Evolutionary conservation across 2,888 invertebrate genomes (phyloP).

Genomic region (Drosophila subsilvestris): DNA sequence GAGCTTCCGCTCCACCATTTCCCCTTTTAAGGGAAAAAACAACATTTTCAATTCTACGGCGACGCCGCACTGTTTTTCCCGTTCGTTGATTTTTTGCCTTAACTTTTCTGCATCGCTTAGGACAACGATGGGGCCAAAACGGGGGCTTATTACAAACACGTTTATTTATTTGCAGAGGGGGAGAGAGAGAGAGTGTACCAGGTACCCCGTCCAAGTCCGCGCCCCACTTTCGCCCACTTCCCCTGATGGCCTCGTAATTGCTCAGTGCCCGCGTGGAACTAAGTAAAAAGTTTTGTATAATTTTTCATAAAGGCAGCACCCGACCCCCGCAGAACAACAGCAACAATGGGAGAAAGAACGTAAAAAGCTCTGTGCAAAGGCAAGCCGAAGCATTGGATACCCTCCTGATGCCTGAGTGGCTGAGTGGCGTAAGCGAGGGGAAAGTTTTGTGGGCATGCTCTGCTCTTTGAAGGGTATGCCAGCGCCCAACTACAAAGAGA

Average conservation of each 20-base stretch:
- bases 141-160: conserved; percentile 55
- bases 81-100: conserved; percentile 7
- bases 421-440: background rate
- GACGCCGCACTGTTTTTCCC: conserved; percentile 1
- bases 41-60: conserved; percentile 19
- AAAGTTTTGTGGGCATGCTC: background rate
- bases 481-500: conserved; percentile 35
- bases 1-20: background rate
- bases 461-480: conserved; percentile 35
- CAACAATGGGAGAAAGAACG: conserved; percentile 21
- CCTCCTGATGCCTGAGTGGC: background rate
- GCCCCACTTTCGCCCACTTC: conserved; percentile 1
- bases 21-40: background rate
- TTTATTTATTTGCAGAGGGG: conserved; percentile 57
- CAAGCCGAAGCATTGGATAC: background rate
- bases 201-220: background rate
- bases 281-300: conserved; percentile 78
- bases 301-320: conserved; percentile 63
- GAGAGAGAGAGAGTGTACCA: conserved; percentile 1
- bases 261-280: conserved; percentile 55
- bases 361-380: background rate
- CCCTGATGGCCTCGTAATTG: conserved; percentile 64
- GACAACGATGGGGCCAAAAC: conserved; percentile 30
- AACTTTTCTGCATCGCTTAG: conserved; percentile 41
- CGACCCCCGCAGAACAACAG: conserved; percentile 1